These are phyloP conservation scores for Apodemia duryi DNA, from an alignment of 2,888 invertebrate genomes.

Conservation along the genomic window DNA sequence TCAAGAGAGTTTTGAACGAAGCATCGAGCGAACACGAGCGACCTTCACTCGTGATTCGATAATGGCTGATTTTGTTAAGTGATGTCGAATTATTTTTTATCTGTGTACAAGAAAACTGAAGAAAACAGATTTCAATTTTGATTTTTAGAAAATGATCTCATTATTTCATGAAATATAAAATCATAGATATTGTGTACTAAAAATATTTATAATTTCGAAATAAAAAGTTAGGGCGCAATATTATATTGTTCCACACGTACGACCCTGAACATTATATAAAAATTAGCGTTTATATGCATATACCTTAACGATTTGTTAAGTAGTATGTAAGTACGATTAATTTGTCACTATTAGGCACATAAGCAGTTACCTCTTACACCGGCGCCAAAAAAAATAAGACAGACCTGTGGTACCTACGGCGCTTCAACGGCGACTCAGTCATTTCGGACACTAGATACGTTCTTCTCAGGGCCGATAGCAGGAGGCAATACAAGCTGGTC, in stretches of 20 bases:
- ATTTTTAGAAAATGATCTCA: no score
- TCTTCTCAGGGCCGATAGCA: slow-evolving; percentile 42
- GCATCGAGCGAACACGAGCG: slow-evolving; percentile 44
- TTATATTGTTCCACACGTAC: neutral
- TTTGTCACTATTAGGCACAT: slow-evolving; percentile 19
- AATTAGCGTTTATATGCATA: neutral
- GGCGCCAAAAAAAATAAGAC: slow-evolving; percentile 30
- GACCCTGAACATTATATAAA: neutral
- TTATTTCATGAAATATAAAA: no score
- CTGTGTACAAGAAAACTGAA: slow-evolving; percentile 18
- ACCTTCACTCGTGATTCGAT: slow-evolving; percentile 45
- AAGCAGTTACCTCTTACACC: slow-evolving; percentile 18
- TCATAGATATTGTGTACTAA: no score
- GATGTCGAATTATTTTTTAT: slow-evolving; percentile 18
- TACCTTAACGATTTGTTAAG: neutral
- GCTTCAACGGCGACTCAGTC: slow-evolving; percentile 38
- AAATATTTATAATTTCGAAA: neutral
- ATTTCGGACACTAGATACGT: slow-evolving; percentile 39
- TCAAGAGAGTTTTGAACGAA: slow-evolving; percentile 38
- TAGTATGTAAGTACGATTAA: slow-evolving; percentile 1
- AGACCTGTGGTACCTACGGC: slow-evolving; percentile 53
- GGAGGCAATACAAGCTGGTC: slow-evolving; percentile 48
- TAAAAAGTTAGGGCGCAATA: neutral
- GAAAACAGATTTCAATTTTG: neutral
- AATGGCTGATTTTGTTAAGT: slow-evolving; percentile 19